Conservation (phyloP, 2,888 invertebrate species). For the Agrilus cyanescens region DNA sequence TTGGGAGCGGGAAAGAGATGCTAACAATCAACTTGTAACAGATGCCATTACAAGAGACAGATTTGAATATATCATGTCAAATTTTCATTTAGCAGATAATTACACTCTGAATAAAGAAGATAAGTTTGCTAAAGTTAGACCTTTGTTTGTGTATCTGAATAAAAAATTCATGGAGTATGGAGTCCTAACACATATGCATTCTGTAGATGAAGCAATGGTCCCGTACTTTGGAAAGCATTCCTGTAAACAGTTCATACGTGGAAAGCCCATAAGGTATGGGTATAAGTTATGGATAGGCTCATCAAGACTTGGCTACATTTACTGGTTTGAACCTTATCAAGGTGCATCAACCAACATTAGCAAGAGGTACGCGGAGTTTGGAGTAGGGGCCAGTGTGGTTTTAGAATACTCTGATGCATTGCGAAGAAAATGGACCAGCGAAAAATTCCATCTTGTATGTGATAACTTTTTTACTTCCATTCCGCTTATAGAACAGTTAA, state of each 20-base stretch:
- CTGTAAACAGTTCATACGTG: constrained; percentile 22
- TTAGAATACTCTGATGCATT: constrained; percentile 7
- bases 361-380: constrained; percentile 13
- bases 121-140: constrained; percentile 20
- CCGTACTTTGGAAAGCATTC: constrained; percentile 27
- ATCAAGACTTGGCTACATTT: constrained; percentile 18
- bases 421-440: background rate
- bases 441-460: constrained; percentile 10
- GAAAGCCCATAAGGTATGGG: constrained; percentile 21
- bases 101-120: constrained; percentile 14
- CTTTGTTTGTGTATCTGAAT: constrained; percentile 16
- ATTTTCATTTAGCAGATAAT: constrained; percentile 21
- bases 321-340: constrained; percentile 22
- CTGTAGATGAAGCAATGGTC: constrained; percentile 27
- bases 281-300: constrained; percentile 23
- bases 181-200: constrained; percentile 14
- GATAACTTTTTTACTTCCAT: constrained; percentile 13
- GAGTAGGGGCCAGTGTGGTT: constrained; percentile 10
- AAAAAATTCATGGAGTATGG: constrained; percentile 16
- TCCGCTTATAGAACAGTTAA: constrained; percentile 5
- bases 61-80: constrained; percentile 19
- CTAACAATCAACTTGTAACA: constrained; percentile 16
- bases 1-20: constrained; percentile 18
- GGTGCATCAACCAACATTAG: constrained; percentile 13
- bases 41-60: constrained; percentile 18